Percentiles rank a stretch among this genome's conserved stretches.
Evolutionary conservation across 2,888 invertebrate species (phyloP).

Genomic region (Cistogaster globosa): DNA sequence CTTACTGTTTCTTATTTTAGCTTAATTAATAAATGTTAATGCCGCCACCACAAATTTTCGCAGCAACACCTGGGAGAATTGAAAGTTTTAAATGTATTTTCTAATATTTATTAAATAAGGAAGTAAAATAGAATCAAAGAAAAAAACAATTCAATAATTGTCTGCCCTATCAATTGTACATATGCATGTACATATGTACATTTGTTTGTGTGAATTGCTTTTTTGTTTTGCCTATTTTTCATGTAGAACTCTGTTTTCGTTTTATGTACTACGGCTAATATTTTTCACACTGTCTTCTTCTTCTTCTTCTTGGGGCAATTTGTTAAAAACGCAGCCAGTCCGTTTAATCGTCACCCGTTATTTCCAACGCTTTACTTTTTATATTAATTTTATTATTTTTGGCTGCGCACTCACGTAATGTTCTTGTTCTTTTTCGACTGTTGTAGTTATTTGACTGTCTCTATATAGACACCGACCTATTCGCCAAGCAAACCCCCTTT

Average conservation of each 20-base stretch:
- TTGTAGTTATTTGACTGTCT: constrained; percentile 30
- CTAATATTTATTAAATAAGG: constrained; percentile 35
- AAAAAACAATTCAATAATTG: constrained; percentile 61
- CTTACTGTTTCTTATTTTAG: background rate
- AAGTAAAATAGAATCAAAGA: constrained; percentile 42
- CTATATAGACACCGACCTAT: constrained; percentile 31
- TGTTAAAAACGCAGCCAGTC: background rate
- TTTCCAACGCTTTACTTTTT: constrained; percentile 25
- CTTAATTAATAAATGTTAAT: constrained; percentile 9
- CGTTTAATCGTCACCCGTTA: constrained; percentile 20
- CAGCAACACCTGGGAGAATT: background rate
- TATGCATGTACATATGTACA: background rate
- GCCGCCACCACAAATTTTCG: constrained; percentile 18
- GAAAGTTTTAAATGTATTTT: background rate
- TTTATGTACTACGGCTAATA: constrained; percentile 28
- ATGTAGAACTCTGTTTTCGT: background rate
- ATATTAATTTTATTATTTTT: constrained; percentile 42
- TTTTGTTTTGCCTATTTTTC: constrained; percentile 11
- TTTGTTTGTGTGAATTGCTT: constrained; percentile 5
- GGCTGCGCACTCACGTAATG: constrained; percentile 70
- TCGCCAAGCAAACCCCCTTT: constrained; percentile 49
- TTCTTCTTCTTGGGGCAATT: constrained; percentile 5
- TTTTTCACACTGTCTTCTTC: constrained; percentile 12
- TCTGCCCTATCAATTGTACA: constrained; percentile 20
- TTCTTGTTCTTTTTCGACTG: constrained; percentile 48